phyloP scores from a whole-genome alignment of 2,888 invertebrate species.

The Harpalus rubripes region DNA sequence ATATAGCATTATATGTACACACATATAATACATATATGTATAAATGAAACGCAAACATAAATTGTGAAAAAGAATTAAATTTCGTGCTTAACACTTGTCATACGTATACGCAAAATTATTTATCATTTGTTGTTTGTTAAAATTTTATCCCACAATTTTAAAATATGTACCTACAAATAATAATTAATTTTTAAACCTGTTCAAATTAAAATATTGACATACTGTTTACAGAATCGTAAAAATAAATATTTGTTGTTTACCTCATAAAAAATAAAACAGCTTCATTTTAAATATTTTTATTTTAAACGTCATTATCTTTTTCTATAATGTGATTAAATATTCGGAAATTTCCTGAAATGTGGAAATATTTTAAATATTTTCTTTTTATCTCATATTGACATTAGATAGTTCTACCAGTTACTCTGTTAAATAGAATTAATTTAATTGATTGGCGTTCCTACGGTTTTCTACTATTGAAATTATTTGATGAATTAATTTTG shows the following conservation, averaged over 20 bases:
- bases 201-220: conserved; percentile 40
- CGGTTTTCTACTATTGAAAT: conserved; percentile 2
- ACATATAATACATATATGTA: too few species aligned
- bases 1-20: too few species aligned
- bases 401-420: conserved; percentile 7
- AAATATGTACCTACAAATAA: conserved; percentile 5
- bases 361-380: conserved; percentile 15
- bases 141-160: background rate
- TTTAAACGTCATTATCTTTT: background rate
- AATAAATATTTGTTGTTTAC: conserved; percentile 45
- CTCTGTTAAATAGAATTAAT: conserved; percentile 24
- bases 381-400: conserved; percentile 39
- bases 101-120: conserved; percentile 5
- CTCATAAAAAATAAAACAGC: conserved; percentile 16
- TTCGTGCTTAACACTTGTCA: background rate
- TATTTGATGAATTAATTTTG: conserved; percentile 8
- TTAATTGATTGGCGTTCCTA: conserved; percentile 14
- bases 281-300: conserved; percentile 30
- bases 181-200: conserved; percentile 22
- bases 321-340: too few species aligned
- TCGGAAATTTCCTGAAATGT: too few species aligned
- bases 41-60: too few species aligned
- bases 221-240: conserved; percentile 19
- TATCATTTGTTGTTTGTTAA: conserved; percentile 1
- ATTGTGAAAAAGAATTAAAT: too few species aligned